phyloP scores from a whole-genome alignment of 2,888 invertebrate genomes.

The Leptinotarsa rubiginosa region DNA sequence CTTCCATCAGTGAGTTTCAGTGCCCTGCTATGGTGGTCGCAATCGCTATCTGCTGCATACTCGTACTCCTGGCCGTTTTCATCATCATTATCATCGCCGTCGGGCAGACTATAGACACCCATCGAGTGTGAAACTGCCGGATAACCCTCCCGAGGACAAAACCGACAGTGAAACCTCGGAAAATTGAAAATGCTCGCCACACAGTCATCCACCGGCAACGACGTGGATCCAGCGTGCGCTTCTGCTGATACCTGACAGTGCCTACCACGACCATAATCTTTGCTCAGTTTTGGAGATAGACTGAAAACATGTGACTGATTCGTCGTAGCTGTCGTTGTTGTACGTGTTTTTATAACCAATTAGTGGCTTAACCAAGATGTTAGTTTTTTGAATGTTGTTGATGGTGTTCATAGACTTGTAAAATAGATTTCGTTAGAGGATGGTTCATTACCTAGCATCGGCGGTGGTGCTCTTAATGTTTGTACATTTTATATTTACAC shows the following conservation, averaged over 20 bases:
- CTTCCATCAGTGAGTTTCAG: constrained; percentile 31
- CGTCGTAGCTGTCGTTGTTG: constrained; percentile 41
- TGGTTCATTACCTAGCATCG: constrained; percentile 14
- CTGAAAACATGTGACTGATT: constrained; percentile 43
- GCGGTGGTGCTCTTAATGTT: constrained; percentile 53
- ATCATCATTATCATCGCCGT: constrained; percentile 85
- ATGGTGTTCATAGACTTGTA: constrained; percentile 27
- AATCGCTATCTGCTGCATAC: constrained; percentile 85
- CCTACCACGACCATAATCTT: constrained; percentile 26
- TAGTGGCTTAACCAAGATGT: constrained; percentile 55
- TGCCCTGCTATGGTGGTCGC: constrained; percentile 74
- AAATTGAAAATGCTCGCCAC: constrained; percentile 19
- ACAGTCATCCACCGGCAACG: constrained; percentile 24
- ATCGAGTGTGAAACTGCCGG: constrained; percentile 46
- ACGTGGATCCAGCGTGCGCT: constrained; percentile 21
- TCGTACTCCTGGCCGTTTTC: constrained; percentile 83
- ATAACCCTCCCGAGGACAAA: neutral
- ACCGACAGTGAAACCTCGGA: neutral
- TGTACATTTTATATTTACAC: constrained; percentile 62
- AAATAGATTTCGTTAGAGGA: constrained; percentile 30
- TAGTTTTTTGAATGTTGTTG: constrained; percentile 50
- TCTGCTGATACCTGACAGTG: constrained; percentile 36
- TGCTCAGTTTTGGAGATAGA: constrained; percentile 20
- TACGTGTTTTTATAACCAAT: constrained; percentile 50
- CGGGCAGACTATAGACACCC: constrained; percentile 77